These are phyloP conservation scores for Scolopax rusticola DNA, from an alignment of 2,797 vertebrate species.

Conservation along the genomic window DNA sequence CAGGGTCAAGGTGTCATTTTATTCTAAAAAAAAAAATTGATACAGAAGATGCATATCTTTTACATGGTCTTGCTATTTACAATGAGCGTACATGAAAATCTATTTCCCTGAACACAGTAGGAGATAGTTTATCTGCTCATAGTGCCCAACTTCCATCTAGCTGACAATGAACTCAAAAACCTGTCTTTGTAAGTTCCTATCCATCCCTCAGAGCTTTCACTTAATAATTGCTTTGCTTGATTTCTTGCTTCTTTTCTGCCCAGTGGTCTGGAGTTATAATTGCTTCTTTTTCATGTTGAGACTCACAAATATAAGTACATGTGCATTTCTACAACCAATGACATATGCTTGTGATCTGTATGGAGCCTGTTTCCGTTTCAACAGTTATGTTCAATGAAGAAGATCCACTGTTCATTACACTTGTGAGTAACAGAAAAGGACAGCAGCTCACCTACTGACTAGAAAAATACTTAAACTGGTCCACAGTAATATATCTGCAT, in stretches of 20 bases:
- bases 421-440: neutral
- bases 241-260: conserved; percentile 5
- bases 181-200: neutral
- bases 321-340: neutral
- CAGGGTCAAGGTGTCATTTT: neutral
- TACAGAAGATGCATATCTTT: neutral
- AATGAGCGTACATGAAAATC: neutral
- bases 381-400: neutral
- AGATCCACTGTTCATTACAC: neutral
- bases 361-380: neutral
- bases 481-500: neutral
- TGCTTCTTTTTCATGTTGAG: neutral
- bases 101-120: conserved; percentile 26
- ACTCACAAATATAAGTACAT: neutral
- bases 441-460: neutral
- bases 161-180: neutral
- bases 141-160: neutral
- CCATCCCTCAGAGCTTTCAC: neutral
- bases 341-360: neutral
- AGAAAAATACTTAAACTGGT: neutral
- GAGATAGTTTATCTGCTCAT: conserved; percentile 23
- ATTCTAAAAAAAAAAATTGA: neutral
- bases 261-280: neutral
- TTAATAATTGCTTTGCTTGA: neutral
- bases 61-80: neutral